Evolutionary conservation across 2,888 invertebrate genomes (phyloP).

Genomic region (Dermolepida albohirtum): DNA sequence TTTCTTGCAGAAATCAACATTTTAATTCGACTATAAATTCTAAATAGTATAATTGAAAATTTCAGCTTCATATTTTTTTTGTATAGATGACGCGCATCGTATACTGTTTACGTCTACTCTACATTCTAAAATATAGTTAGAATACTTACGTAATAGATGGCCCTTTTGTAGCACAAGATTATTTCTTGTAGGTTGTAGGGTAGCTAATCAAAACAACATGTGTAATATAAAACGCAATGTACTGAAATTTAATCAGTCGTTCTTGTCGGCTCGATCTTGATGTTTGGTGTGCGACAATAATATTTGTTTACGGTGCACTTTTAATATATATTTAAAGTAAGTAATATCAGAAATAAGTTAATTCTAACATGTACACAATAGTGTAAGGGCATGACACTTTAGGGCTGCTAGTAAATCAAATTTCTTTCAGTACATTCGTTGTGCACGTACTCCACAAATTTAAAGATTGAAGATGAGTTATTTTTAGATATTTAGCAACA

Average conservation of each 20-base stretch:
- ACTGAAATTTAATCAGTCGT: constrained; percentile 14
- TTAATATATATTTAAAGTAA: constrained; percentile 13
- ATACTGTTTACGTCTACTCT: no score
- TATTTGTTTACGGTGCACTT: background rate
- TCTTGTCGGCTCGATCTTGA: constrained; percentile 11
- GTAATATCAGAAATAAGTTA: background rate
- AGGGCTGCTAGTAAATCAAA: background rate
- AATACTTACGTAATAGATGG: no score
- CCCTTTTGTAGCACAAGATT: no score
- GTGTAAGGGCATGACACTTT: background rate
- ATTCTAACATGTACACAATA: background rate
- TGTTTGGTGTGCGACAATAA: background rate
- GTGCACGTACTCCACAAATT: constrained; percentile 10
- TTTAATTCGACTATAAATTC: no score
- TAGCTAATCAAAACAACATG: constrained; percentile 15
- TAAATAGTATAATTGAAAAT: no score
- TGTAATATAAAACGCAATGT: constrained; percentile 14
- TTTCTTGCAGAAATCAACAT: no score
- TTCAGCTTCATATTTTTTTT: no score
- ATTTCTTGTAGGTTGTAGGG: background rate
- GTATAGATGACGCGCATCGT: no score
- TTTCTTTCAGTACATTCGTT: background rate
- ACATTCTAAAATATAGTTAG: no score
- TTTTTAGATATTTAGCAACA: constrained; percentile 27
- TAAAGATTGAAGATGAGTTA: background rate